phyloP scores from a whole-genome alignment of 2,888 invertebrate species.

The Ernsta delagoae region DNA sequence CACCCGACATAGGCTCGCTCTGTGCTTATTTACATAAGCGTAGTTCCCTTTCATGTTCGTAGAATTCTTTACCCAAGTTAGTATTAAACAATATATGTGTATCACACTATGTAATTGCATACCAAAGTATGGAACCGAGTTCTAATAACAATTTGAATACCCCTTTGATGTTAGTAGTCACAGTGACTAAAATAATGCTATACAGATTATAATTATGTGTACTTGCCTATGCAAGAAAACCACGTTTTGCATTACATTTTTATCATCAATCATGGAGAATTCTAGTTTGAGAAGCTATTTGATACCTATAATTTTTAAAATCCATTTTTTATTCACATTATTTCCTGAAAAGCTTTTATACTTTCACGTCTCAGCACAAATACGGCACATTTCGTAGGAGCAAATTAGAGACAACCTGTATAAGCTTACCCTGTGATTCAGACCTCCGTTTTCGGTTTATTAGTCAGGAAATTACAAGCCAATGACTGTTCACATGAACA shows the following conservation, averaged over 20 bases:
- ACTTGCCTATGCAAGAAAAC: too few relatives aligned
- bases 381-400: background rate
- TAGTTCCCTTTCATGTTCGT: background rate
- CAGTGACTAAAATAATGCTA: too few relatives aligned
- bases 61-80: background rate
- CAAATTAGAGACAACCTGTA: background rate
- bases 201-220: too few relatives aligned
- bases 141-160: too few relatives aligned
- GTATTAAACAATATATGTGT: background rate
- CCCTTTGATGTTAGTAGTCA: too few relatives aligned
- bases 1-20: constrained; percentile 55
- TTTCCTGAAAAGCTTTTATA: background rate
- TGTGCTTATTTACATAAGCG: constrained; percentile 63
- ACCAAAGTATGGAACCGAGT: too few relatives aligned
- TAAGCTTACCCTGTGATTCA: constrained; percentile 9
- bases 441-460: constrained; percentile 4
- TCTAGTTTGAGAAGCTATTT: too few relatives aligned
- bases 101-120: too few relatives aligned
- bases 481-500: background rate
- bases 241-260: too few relatives aligned
- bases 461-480: background rate
- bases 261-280: too few relatives aligned
- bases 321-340: too few relatives aligned
- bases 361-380: background rate
- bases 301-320: too few relatives aligned